phyloP scores from a whole-genome alignment of 1,140 invertebrate genomes.

The Tenebrio molitor region DNA sequence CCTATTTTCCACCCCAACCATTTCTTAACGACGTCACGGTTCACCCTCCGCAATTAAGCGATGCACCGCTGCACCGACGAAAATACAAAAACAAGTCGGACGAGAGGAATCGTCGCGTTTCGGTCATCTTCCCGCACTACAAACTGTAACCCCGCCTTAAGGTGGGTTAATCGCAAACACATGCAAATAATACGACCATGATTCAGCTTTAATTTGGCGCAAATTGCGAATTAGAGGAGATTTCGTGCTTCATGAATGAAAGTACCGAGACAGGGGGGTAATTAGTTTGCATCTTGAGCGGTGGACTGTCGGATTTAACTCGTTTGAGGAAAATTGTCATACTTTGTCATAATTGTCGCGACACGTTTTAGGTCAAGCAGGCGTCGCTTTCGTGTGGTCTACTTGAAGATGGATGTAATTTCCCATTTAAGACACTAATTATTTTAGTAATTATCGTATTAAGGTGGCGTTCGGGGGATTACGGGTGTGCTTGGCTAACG shows the following conservation, averaged over 20 bases:
- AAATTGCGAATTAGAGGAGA: too few relatives aligned
- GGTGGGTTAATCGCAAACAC: too few relatives aligned
- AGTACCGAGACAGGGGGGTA: slow-evolving; percentile 9
- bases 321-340: slow-evolving; percentile 23
- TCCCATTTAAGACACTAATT: slow-evolving; percentile 3
- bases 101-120: too few relatives aligned
- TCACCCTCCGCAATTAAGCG: too few relatives aligned
- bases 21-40: too few relatives aligned
- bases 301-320: background rate
- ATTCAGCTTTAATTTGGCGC: too few relatives aligned
- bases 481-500: background rate
- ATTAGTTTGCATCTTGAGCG: slow-evolving; percentile 3
- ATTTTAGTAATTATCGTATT: slow-evolving; percentile 14
- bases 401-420: slow-evolving; percentile 18
- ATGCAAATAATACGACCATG: too few relatives aligned
- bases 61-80: too few relatives aligned
- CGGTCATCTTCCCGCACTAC: too few relatives aligned
- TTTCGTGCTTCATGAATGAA: slow-evolving; percentile 6
- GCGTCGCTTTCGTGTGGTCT: slow-evolving; percentile 22
- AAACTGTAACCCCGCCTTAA: too few relatives aligned
- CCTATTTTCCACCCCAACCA: too few relatives aligned
- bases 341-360: slow-evolving; percentile 34
- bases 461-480: background rate
- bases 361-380: slow-evolving; percentile 26
- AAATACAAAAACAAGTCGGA: too few relatives aligned